phyloP scores from a whole-genome alignment of 2,113 vertebrate genomes.

The Microcebus tavaratra region DNA sequence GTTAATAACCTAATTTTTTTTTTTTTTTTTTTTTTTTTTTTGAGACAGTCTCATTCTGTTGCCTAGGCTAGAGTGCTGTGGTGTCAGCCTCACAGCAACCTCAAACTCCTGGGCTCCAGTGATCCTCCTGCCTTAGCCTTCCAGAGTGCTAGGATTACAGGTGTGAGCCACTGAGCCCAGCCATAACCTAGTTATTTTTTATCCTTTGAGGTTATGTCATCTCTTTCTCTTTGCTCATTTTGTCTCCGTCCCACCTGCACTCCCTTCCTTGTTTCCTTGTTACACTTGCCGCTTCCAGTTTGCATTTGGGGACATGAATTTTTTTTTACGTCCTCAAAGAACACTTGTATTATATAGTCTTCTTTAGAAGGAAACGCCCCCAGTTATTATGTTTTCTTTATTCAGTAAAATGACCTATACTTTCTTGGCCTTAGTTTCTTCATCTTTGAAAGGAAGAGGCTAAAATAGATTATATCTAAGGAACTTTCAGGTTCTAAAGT shows the following conservation, averaged over 20 bases:
- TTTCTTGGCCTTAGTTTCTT: conserved; percentile 19
- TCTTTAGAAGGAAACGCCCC: not conserved
- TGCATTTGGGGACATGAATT: not conserved
- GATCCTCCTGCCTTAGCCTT: too few relatives aligned
- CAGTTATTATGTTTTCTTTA: not conserved
- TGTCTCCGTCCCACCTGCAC: not conserved
- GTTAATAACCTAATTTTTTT: not conserved
- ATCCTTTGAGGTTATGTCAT: not conserved
- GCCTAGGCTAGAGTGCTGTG: too few relatives aligned
- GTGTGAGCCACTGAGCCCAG: too few relatives aligned
- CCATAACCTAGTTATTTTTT: not conserved
- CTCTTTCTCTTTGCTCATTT: not conserved
- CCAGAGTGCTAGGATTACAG: too few relatives aligned
- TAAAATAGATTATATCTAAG: not conserved
- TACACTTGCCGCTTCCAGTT: not conserved
- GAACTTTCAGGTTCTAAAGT: conserved; percentile 5
- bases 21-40: not conserved
- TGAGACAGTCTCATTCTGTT: too few relatives aligned
- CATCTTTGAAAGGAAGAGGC: not conserved
- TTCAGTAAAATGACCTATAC: not conserved
- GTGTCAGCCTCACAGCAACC: too few relatives aligned
- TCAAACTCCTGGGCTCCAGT: too few relatives aligned
- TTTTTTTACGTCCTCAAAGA: not conserved
- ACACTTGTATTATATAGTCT: not conserved
- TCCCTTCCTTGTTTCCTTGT: not conserved